phyloP scores from a whole-genome alignment of 2,113 vertebrate species.

The Poecilia latipinna region DNA sequence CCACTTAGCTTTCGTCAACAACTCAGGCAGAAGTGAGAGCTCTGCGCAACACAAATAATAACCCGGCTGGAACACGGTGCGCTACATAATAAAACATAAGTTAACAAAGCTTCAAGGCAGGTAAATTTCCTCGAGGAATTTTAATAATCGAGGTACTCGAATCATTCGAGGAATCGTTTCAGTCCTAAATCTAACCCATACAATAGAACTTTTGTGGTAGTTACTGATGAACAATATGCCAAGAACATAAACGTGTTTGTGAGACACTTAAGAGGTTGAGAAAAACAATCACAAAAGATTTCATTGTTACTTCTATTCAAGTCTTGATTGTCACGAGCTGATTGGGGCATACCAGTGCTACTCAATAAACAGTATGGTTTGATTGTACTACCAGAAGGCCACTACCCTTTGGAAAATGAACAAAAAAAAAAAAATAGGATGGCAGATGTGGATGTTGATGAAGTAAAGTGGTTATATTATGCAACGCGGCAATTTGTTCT shows the following conservation, averaged over 20 bases:
- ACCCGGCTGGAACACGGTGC: too few species aligned
- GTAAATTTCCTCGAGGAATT: too few species aligned
- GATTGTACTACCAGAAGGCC: constrained; percentile 3
- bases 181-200: too few species aligned
- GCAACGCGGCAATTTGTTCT: not conserved
- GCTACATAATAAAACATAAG: too few species aligned
- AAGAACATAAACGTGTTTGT: not conserved
- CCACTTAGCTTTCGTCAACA: too few species aligned
- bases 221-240: too few species aligned
- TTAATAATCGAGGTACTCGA: too few species aligned
- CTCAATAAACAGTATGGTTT: constrained; percentile 1
- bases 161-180: too few species aligned
- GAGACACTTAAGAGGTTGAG: not conserved
- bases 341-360: constrained; percentile 9
- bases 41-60: too few species aligned
- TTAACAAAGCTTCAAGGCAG: too few species aligned
- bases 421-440: constrained; percentile 3
- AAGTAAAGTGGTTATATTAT: not conserved
- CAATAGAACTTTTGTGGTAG: too few species aligned
- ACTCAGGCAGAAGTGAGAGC: too few species aligned
- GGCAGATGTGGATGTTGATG: constrained; percentile 1
- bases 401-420: not conserved
- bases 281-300: not conserved
- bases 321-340: constrained; percentile 2
- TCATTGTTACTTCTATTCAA: not conserved